Evolutionary conservation across 2,113 vertebrate species (phyloP).

Genomic region (Caloenas nicobarica): DNA sequence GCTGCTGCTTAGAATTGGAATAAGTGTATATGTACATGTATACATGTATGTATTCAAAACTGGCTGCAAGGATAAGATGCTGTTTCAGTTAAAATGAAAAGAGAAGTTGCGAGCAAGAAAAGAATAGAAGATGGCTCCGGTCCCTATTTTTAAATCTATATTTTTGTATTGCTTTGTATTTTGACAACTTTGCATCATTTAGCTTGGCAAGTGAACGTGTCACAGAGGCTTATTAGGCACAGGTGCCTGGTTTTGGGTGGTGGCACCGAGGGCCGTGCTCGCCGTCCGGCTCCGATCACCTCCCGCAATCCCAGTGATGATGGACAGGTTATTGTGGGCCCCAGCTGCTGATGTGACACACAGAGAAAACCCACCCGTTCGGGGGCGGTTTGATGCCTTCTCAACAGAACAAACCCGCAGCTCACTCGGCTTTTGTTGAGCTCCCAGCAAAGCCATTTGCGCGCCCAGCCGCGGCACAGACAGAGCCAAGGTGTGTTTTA

Average conservation of each 20-base stretch:
- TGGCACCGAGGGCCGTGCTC: too few relatives aligned
- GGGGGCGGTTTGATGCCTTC: slow-evolving; percentile 13
- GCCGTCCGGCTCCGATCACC: too few relatives aligned
- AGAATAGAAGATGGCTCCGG: not conserved
- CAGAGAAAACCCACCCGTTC: too few relatives aligned
- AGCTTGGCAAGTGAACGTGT: too few relatives aligned
- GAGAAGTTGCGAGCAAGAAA: not conserved
- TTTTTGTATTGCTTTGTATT: too few relatives aligned
- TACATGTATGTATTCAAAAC: not conserved
- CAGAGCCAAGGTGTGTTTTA: slow-evolving; percentile 1
- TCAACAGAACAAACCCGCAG: slow-evolving; percentile 24
- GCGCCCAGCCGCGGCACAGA: not conserved
- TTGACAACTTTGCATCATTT: too few relatives aligned
- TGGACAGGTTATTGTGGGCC: too few relatives aligned
- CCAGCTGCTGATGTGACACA: too few relatives aligned
- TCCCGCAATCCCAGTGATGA: too few relatives aligned
- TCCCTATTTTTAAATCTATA: not conserved
- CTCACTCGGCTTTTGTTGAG: slow-evolving; percentile 49
- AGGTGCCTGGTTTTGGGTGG: too few relatives aligned
- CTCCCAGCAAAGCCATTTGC: slow-evolving; percentile 41
- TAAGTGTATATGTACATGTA: not conserved
- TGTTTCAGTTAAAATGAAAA: not conserved
- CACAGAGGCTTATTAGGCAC: too few relatives aligned
- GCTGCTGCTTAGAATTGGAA: not conserved
- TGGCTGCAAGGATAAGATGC: not conserved